Conservation (phyloP, 2,888 invertebrate genomes). For the Callyntrura sp. region DNA sequence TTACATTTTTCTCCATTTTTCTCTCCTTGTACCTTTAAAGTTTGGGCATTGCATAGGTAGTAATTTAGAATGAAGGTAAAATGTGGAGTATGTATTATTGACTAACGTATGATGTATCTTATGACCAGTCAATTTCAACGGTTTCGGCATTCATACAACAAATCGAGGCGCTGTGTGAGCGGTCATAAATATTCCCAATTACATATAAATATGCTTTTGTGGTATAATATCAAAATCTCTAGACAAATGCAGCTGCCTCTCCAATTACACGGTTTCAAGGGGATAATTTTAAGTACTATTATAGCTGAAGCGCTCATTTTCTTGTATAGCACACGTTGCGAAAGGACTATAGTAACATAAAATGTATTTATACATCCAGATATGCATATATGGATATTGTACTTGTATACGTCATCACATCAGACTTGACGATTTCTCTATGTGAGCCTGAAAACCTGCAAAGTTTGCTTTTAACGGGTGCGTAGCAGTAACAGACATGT, state of each 20-base stretch:
- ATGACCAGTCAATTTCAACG: not conserved
- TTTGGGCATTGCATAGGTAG: not conserved
- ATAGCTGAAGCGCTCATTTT: too few relatives aligned
- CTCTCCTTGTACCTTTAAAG: not conserved
- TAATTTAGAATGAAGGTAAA: too few relatives aligned
- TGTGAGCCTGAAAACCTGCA: slow-evolving; percentile 55
- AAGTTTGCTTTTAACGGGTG: slow-evolving; percentile 54
- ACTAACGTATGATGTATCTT: not conserved
- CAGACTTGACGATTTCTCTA: slow-evolving; percentile 55
- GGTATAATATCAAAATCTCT: too few relatives aligned
- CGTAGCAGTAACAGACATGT: slow-evolving; percentile 4
- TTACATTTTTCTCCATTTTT: slow-evolving; percentile 1
- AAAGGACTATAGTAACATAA: too few relatives aligned
- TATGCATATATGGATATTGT: too few relatives aligned
- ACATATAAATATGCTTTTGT: too few relatives aligned
- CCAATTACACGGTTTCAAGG: not conserved
- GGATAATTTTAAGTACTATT: not conserved
- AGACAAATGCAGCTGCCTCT: too few relatives aligned
- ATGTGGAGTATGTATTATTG: not conserved
- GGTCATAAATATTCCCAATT: too few relatives aligned
- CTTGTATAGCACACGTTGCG: too few relatives aligned
- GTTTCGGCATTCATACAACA: too few relatives aligned
- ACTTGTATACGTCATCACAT: slow-evolving; percentile 43
- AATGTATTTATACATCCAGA: too few relatives aligned
- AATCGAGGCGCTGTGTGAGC: too few relatives aligned